Evolutionary conservation across 1,140 invertebrate genomes (phyloP).

Genomic region (Lasaia peninsularis): DNA sequence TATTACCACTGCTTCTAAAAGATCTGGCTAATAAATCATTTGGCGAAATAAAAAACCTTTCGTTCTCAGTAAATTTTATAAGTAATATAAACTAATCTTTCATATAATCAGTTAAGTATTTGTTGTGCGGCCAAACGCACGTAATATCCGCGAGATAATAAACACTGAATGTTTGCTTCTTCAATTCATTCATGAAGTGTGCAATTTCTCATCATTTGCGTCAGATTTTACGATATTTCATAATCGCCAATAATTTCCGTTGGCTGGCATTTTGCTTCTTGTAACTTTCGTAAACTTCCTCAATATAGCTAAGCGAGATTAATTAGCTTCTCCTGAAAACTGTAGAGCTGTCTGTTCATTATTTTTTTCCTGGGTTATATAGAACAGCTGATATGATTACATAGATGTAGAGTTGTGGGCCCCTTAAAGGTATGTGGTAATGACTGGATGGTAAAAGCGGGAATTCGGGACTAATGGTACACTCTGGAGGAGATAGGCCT

Average conservation of each 20-base stretch:
- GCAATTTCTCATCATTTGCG: background rate
- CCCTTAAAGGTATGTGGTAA: no score
- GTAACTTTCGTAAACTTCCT: background rate
- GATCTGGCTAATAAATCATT: background rate
- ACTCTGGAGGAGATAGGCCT: no score
- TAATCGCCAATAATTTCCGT: background rate
- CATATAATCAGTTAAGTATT: background rate
- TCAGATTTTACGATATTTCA: background rate
- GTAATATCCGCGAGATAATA: background rate
- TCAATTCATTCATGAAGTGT: conserved; percentile 3
- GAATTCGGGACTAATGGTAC: no score
- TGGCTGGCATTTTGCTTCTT: background rate
- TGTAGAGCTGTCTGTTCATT: background rate
- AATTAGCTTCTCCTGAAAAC: background rate
- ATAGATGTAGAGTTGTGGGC: no score
- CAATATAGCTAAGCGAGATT: background rate
- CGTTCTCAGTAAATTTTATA: no score
- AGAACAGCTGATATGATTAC: background rate
- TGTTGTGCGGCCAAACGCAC: background rate
- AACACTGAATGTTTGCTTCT: background rate
- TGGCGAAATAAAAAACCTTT: background rate
- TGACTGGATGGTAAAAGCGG: no score
- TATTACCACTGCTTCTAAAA: no score
- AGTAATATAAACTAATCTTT: background rate
- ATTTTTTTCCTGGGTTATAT: background rate